A percentile compares a stretch with the other conserved stretches of the same genome.
phyloP scores from a whole-genome alignment of 2,888 invertebrate genomes.

The Cyaniris semiargus region DNA sequence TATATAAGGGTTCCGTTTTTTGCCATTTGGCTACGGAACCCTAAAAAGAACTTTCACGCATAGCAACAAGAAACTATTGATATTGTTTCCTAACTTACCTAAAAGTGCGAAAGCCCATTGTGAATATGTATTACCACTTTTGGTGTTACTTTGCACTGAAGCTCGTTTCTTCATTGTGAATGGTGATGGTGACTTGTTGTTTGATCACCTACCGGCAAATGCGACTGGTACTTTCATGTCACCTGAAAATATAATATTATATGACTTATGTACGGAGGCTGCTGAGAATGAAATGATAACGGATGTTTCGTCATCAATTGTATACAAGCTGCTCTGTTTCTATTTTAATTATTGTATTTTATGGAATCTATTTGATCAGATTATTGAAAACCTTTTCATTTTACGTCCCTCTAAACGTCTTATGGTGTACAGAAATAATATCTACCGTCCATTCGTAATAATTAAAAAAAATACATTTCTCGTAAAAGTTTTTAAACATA shows the following conservation, averaged over 20 bases:
- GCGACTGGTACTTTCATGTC: neutral
- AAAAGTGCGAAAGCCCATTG: conserved; percentile 17
- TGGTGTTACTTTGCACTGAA: neutral
- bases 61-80: no score
- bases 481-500: no score
- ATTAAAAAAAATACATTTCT: no score
- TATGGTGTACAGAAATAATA: no score
- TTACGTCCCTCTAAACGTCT: no score
- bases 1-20: no score
- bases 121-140: neutral
- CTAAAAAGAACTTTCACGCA: no score
- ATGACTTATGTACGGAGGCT: neutral
- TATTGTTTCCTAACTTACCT: neutral
- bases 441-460: no score
- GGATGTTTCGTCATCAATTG: conserved; percentile 7
- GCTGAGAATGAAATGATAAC: conserved; percentile 11
- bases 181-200: neutral
- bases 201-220: neutral
- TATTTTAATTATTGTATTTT: neutral
- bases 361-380: neutral
- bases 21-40: no score
- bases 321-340: conserved; percentile 26
- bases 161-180: conserved; percentile 10
- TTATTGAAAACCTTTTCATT: no score
- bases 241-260: neutral